Evolutionary conservation across 53 echinoderm and acorn worm species (phyloP).

Genomic region (Antedon mediterranea): DNA sequence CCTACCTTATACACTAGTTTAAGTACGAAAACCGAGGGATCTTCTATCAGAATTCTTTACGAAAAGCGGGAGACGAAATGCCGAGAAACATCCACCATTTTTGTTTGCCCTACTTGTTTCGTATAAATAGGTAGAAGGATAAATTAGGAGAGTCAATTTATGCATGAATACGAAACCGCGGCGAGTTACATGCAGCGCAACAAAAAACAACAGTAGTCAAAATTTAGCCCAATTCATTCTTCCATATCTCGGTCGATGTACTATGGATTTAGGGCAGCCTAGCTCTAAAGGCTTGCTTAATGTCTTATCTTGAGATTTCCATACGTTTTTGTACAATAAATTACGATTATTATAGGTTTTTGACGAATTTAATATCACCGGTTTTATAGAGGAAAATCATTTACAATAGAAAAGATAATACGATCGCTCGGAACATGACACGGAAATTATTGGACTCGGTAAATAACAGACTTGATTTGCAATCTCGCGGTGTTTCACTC

Average conservation of each 20-base stretch:
- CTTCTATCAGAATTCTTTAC: background rate
- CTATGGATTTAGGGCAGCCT: background rate
- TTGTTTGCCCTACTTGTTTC: slow-evolving; percentile 98
- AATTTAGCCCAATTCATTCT: background rate
- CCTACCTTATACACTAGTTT: background rate
- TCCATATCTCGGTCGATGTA: background rate
- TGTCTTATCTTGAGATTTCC: background rate
- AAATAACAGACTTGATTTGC: background rate
- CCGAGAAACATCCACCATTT: slow-evolving; percentile 87
- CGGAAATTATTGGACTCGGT: slow-evolving; percentile 1
- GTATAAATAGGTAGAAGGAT: slow-evolving; percentile 96
- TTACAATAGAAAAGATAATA: slow-evolving; percentile 1
- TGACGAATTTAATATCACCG: background rate
- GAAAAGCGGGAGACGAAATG: background rate
- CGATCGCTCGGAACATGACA: background rate
- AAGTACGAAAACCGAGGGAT: background rate
- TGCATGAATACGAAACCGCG: slow-evolving; percentile 61
- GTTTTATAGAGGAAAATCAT: background rate
- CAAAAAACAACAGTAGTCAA: background rate
- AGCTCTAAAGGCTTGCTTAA: background rate
- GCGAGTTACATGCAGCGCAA: slow-evolving; percentile 31
- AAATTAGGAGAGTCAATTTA: slow-evolving; percentile 98
- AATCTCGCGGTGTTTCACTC: background rate
- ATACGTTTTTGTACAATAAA: background rate
- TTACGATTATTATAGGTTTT: background rate